Evolutionary conservation across 2,797 vertebrate species (phyloP).

Genomic region (Loris lydekkerianus): DNA sequence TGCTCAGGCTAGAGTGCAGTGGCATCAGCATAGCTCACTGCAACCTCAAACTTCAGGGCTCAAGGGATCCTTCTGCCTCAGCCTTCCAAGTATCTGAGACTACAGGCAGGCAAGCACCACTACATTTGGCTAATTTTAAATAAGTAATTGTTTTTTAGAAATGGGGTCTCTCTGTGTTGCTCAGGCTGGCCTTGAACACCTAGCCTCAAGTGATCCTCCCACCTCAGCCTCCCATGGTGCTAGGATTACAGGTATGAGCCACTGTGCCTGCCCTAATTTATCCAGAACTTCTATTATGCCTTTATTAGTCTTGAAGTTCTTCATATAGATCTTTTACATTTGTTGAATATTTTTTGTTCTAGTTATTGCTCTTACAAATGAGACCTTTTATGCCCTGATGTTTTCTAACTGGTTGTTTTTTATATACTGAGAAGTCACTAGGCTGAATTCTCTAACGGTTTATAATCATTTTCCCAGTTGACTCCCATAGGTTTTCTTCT

Average conservation of each 20-base stretch:
- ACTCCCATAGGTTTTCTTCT: conserved; percentile 5
- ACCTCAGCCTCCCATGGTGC: background rate
- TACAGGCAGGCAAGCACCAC: background rate
- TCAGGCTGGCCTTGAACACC: background rate
- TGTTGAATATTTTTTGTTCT: conserved; percentile 29
- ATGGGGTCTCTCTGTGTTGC: background rate
- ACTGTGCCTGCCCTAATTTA: background rate
- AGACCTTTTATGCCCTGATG: background rate
- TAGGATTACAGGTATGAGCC: background rate
- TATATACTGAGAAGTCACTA: background rate
- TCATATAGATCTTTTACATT: background rate
- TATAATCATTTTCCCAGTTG: background rate
- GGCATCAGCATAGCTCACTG: background rate
- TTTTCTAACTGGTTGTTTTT: conserved; percentile 3
- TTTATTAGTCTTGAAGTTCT: conserved; percentile 16
- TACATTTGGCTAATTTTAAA: background rate
- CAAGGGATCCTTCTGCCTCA: background rate
- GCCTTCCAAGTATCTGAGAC: background rate
- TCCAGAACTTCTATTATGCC: background rate
- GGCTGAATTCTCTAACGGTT: background rate
- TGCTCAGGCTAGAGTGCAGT: background rate
- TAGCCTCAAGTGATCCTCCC: background rate
- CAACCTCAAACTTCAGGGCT: background rate
- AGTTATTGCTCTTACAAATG: background rate
- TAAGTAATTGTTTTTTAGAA: background rate